These are phyloP conservation scores for Equus quagga DNA, from an alignment of 2,113 vertebrate genomes.

Conservation along the genomic window DNA sequence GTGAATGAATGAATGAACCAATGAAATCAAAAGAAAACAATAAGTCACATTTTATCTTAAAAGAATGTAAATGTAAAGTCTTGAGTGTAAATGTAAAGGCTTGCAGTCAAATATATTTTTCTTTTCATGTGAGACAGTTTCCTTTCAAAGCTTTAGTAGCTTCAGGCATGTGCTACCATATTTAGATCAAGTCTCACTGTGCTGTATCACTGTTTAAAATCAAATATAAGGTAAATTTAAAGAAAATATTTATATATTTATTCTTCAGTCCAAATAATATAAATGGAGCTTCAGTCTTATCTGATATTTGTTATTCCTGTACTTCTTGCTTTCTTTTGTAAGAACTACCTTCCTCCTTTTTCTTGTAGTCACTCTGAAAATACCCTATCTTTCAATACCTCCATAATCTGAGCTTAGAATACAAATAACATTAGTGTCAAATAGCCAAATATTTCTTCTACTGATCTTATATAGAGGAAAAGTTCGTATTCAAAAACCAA, in stretches of 20 bases:
- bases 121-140: not conserved
- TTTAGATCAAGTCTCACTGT: not conserved
- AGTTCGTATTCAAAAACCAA: constrained; percentile 8
- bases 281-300: not conserved
- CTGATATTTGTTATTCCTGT: not conserved
- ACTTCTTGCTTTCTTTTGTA: not conserved
- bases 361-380: not conserved
- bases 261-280: not conserved
- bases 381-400: not conserved
- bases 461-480: not conserved
- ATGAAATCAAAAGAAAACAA: not conserved
- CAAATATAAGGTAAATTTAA: not conserved
- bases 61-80: not conserved
- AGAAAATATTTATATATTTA: constrained; percentile 1
- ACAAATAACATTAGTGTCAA: not conserved
- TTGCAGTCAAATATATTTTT: not conserved
- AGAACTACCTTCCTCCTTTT: not conserved
- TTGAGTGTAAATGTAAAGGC: not conserved
- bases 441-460: not conserved
- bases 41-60: not conserved
- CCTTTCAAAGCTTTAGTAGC: not conserved
- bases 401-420: not conserved
- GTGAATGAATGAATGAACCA: not conserved
- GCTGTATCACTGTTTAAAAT: not conserved
- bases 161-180: not conserved